phyloP scores from a whole-genome alignment of 1,140 invertebrate genomes.

The Drosophila funebris region DNA sequence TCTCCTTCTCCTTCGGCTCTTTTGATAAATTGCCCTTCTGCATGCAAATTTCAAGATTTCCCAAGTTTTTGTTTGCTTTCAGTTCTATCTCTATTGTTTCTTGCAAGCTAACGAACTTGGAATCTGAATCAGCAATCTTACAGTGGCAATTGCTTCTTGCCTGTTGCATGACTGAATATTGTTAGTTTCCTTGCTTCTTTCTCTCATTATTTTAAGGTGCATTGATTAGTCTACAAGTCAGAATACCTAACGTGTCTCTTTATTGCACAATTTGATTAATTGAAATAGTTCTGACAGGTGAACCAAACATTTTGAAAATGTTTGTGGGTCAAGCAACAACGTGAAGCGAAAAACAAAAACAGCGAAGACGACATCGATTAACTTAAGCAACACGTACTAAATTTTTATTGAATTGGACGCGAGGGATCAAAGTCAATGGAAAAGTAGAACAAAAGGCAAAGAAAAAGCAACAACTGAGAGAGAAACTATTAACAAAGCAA shows the following conservation, averaged over 20 bases:
- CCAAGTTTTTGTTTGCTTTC: background rate
- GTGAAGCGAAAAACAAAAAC: background rate
- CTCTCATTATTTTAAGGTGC: no score
- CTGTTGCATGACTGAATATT: background rate
- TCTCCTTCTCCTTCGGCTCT: background rate
- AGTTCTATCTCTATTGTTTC: no score
- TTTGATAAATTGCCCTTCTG: background rate
- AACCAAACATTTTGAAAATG: background rate
- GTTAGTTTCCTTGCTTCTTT: no score
- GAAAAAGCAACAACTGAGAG: background rate
- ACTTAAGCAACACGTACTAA: conserved; percentile 35
- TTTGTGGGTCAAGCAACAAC: background rate
- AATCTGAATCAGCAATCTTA: background rate
- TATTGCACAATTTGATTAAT: background rate
- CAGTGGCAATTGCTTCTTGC: background rate
- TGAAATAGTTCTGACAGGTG: no score
- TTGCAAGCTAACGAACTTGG: background rate
- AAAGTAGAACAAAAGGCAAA: background rate
- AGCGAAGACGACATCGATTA: conserved; percentile 16
- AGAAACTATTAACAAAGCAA: conserved; percentile 35
- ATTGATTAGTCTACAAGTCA: background rate
- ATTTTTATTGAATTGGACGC: conserved; percentile 40
- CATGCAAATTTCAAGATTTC: conserved; percentile 1
- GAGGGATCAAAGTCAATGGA: background rate
- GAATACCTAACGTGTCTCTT: background rate